phyloP scores from a whole-genome alignment of 2,113 vertebrate species.

The Odontophorus gujanensis region DNA sequence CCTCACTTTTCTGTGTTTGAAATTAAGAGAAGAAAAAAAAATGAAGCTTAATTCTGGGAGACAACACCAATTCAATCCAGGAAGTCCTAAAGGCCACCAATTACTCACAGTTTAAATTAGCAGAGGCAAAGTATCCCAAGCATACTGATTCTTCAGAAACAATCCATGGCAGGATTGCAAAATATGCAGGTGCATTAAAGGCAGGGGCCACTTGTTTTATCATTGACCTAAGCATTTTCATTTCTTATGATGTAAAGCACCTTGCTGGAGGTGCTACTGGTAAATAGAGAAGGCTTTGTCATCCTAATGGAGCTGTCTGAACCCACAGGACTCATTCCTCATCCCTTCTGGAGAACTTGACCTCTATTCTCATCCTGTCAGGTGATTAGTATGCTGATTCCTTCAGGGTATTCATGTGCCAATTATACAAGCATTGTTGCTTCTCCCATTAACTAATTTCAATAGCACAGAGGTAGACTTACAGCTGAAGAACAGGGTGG shows the following conservation, averaged over 20 bases:
- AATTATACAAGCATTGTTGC: conserved; percentile 12
- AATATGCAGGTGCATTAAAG: not conserved
- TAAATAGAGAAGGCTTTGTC: not conserved
- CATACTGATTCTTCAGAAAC: not conserved
- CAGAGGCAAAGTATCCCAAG: not conserved
- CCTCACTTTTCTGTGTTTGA: too few relatives aligned
- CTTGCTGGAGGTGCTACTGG: not conserved
- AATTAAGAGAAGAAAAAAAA: too few relatives aligned
- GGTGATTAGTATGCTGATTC: conserved; percentile 34
- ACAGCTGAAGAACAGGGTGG: not conserved
- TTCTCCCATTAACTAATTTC: not conserved
- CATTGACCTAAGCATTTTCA: not conserved
- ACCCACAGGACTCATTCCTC: not conserved
- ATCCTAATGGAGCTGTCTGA: not conserved
- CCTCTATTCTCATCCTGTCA: not conserved
- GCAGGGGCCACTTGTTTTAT: not conserved
- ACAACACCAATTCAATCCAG: not conserved
- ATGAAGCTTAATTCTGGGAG: not conserved
- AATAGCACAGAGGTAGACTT: not conserved
- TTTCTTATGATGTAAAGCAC: not conserved
- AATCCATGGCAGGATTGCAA: not conserved
- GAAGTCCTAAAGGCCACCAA: not conserved
- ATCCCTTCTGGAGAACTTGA: not conserved
- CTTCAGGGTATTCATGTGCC: conserved; percentile 12
- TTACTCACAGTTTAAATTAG: conserved; percentile 30